Percentiles rank a stretch among this genome's conserved stretches.
Evolutionary conservation across 2,888 invertebrate genomes (phyloP).

Genomic region (Eupithecia tripunctaria): DNA sequence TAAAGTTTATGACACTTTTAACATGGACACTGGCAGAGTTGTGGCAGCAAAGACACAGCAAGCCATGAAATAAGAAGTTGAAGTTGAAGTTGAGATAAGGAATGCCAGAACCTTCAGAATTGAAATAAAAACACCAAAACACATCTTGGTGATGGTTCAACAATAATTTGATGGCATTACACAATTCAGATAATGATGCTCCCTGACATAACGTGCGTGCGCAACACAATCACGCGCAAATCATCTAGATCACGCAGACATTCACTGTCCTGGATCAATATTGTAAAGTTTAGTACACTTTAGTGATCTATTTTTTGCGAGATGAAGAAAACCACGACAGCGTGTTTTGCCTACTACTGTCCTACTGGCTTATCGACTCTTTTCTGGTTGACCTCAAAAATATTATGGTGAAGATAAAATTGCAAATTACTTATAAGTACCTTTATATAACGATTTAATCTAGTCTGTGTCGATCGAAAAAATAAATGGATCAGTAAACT

Average conservation of each 20-base stretch:
- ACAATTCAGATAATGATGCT: slow-evolving; percentile 28
- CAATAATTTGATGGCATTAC: slow-evolving; percentile 28
- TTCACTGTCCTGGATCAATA: slow-evolving; percentile 24
- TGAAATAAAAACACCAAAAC: not conserved
- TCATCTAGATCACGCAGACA: slow-evolving; percentile 30
- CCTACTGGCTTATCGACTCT: not conserved
- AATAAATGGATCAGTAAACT: not conserved
- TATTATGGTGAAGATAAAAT: not conserved
- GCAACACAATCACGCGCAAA: slow-evolving; percentile 17
- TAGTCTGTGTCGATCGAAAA: not conserved
- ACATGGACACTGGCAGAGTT: too few relatives aligned
- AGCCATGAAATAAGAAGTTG: too few relatives aligned
- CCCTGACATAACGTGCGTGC: slow-evolving; percentile 30
- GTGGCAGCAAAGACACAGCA: too few relatives aligned
- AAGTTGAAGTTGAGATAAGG: not conserved
- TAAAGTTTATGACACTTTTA: too few relatives aligned
- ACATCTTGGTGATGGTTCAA: not conserved
- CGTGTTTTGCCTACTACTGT: not conserved
- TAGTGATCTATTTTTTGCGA: too few relatives aligned
- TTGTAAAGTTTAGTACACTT: too few relatives aligned
- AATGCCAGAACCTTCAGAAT: not conserved
- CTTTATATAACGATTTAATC: too few relatives aligned
- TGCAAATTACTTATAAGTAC: not conserved
- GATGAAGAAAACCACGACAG: too few relatives aligned
- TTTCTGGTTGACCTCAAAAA: not conserved